Percentiles rank a stretch among this genome's conserved stretches.
phyloP scores from a whole-genome alignment of 92 coral and sea anemone species.

The Pocillopora meandrina region DNA sequence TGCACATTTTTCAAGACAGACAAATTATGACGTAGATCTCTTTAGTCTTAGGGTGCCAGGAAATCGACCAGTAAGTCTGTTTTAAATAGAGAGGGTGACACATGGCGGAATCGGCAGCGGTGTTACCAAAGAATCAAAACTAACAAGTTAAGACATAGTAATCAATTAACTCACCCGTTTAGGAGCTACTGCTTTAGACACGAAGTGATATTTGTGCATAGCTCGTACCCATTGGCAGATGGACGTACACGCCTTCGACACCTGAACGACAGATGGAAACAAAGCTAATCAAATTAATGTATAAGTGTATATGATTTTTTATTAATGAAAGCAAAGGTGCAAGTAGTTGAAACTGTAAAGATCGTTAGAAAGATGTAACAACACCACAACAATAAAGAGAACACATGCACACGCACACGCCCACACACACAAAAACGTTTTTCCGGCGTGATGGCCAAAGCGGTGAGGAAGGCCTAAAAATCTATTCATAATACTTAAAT shows the following conservation, averaged over 20 bases:
- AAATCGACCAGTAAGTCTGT: too few relatives aligned
- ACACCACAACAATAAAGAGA: too few relatives aligned
- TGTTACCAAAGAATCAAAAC: not conserved
- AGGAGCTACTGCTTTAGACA: slow-evolving; percentile 95
- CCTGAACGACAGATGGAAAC: slow-evolving; percentile 47
- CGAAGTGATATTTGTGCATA: slow-evolving; percentile 99
- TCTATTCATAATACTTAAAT: not conserved
- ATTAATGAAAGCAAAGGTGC: too few relatives aligned
- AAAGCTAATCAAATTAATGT: not conserved
- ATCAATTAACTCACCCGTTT: slow-evolving; percentile 73
- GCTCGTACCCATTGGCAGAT: slow-evolving; percentile 98
- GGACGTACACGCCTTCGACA: slow-evolving; percentile 98
- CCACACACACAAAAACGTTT: not conserved
- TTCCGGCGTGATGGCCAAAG: not conserved
- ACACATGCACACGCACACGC: too few relatives aligned
- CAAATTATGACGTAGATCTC: too few relatives aligned
- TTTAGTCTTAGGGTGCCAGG: too few relatives aligned
- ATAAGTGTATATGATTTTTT: too few relatives aligned
- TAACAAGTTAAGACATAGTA: not conserved
- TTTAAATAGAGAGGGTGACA: not conserved
- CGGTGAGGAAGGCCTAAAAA: not conserved
- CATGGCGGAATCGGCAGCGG: not conserved
- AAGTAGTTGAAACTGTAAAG: not conserved
- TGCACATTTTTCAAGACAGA: too few relatives aligned
- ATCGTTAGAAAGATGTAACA: not conserved